These are phyloP conservation scores for Neomonachus schauinslandi DNA, from an alignment of 2,113 vertebrate species.

Conservation along the genomic window DNA sequence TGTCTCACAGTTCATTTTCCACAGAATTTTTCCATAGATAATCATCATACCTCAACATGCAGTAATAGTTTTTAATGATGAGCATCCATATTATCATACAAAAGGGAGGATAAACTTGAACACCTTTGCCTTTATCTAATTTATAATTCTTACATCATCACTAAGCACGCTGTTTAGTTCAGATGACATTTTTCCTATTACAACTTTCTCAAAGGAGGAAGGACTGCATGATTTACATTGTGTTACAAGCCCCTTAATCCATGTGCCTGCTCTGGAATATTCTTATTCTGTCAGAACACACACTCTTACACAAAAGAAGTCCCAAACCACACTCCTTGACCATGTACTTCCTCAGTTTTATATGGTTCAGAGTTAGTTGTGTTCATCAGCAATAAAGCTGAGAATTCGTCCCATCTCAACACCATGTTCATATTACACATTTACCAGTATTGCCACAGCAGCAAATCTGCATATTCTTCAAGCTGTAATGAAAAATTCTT, in stretches of 20 bases:
- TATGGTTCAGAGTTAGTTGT: not conserved
- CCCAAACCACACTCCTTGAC: not conserved
- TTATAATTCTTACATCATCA: not conserved
- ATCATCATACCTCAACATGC: not conserved
- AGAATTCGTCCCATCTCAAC: not conserved
- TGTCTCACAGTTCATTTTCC: not conserved
- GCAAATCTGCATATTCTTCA: not conserved
- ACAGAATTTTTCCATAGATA: not conserved
- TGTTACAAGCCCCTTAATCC: not conserved
- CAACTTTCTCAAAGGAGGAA: not conserved
- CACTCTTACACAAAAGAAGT: not conserved
- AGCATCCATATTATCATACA: not conserved
- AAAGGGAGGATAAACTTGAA: not conserved
- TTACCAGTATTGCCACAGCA: not conserved
- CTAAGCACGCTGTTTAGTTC: not conserved
- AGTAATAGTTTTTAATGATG: not conserved
- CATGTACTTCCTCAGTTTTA: not conserved
- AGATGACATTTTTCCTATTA: not conserved
- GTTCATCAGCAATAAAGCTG: not conserved
- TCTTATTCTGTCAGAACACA: not conserved
- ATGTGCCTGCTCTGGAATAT: not conserved
- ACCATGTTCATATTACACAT: not conserved
- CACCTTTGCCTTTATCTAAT: not conserved
- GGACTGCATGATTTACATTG: not conserved
- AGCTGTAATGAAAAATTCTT: not conserved